Base-by-base conservation (phyloP, 2,113 vertebrate species). In the Salvelinus sp. region DNA sequence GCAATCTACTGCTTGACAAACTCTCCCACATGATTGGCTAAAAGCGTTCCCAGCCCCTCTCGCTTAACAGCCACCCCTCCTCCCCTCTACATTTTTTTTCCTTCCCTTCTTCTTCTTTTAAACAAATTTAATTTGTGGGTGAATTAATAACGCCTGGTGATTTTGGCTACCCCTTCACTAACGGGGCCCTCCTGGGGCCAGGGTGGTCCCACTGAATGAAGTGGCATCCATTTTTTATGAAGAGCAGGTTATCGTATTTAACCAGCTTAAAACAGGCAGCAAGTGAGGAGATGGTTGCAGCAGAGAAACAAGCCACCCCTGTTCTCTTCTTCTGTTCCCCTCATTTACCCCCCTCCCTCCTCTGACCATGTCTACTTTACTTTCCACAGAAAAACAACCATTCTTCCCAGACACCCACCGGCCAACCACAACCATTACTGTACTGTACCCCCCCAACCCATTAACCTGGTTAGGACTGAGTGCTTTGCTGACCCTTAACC, bases 1-100 rank as follows among this genome's bases (percentile, higher is more conserved):
- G 92, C 93, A 94, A 94, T 94, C 93, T 94, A 92, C 93, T 94
- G 93, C 93, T 93, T 93, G 93, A 93, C 93, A 93, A 94, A 93
- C 92, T 93, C 92, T 92, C 87, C 91, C 92, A 88, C 91, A 86
- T 93, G 93, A 94, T 93, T 94, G 91, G 93, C 75, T 87, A 92
- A 92, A 92, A 91, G 87, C 77, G 74, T 85, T 89, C 81, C 69
- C 75, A 68, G 65, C 44, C 9, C 62, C 33, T 23, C 63, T 27
- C 6, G 16, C 44, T n/a, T 14, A 27, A 12, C 60, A 69, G 48
- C 25, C 33, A 12, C 64, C 50, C 9, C 47, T 48, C 65, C 79
- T 76, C 73, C 60, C 66, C 74, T 18, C 3, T 14, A 81, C 57
- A 57, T 66, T 0, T 63, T 77, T 74, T 3, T 22, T 9, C 14